Evolutionary conservation across 1,140 invertebrate genomes (phyloP), one percentile per base, ranked within the genome.

Genomic region (Heliconius himera): DNA sequence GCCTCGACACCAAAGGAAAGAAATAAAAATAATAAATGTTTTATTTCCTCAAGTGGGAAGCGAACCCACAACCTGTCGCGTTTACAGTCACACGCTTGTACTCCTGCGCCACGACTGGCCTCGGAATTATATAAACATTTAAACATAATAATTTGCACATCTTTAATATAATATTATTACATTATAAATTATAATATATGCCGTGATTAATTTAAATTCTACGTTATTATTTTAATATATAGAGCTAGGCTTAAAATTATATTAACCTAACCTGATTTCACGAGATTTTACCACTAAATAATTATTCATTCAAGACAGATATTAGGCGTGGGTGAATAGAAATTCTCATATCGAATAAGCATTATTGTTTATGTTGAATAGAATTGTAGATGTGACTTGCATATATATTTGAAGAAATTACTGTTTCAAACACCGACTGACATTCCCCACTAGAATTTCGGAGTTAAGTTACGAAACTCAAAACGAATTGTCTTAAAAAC

Each of bases 311-410:
- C 73, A 36, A 71, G 26, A 41, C 78, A 51, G 49, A 75, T 33
- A 70, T 60, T 49, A 56, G 33, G 18, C 26, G 60, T 51, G 33
- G 36, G 56, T 75, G 41, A 51, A 79, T 71, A 72, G 78, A 46
- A 79, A 72, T 76, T 79, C 66, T 72, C 73, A 79, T 76, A 76
- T 74, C n/a, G 54, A 75, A 71, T 73, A 76, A 80, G 73, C 66
- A 80, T 73, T 66, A 75, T 76, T 70, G 46, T 46, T 76, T 38
- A 49, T 76, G 36, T 73, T 76, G 51, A 80, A 76, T 38, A 76
- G 78, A 74, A 80, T 76, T 73, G 66, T 80, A 26, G 49, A 76
- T 75, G 79, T 79, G 78, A 20, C 51, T 46, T 79, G 74, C 38
- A 56, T 79, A 38, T 72, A 38, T 70, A 79, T 72, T 16, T 3